Conservation (phyloP, 1,140 invertebrate genomes). For the Lepeophtheirus salmonis region DNA sequence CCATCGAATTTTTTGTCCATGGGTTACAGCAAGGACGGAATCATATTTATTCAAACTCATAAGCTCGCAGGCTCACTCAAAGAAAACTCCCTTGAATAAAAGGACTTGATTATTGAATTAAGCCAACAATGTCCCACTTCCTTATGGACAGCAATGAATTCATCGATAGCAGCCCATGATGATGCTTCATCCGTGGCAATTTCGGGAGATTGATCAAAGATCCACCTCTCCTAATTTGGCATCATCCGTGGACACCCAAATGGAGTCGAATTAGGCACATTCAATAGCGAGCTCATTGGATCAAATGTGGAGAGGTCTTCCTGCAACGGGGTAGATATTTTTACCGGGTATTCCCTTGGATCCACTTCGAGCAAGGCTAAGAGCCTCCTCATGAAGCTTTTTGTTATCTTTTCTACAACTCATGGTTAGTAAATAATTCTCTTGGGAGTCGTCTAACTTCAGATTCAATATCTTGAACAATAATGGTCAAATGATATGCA, state of each 20-base stretch:
- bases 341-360: constrained; percentile 4
- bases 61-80: neutral
- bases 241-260: constrained; percentile 14
- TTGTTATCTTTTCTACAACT: too few relatives aligned
- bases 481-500: too few relatives aligned
- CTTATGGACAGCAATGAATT: constrained; percentile 38
- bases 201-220: constrained; percentile 39
- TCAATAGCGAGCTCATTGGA: neutral
- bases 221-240: neutral
- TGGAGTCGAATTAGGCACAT: neutral
- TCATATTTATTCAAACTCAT: constrained; percentile 27
- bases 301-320: neutral
- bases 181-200: constrained; percentile 43
- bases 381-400: neutral
- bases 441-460: too few relatives aligned
- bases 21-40: constrained; percentile 48
- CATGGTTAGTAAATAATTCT: too few relatives aligned
- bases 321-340: neutral
- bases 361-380: constrained; percentile 6
- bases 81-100: constrained; percentile 28
- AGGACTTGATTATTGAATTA: constrained; percentile 55
- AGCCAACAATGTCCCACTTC: constrained; percentile 30
- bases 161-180: constrained; percentile 42
- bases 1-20: constrained; percentile 31
- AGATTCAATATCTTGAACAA: too few relatives aligned